A percentile compares a stretch with the other conserved stretches of the same genome.
Conservation (phyloP, 1,140 invertebrate species). For the Copidosoma floridanum region DNA sequence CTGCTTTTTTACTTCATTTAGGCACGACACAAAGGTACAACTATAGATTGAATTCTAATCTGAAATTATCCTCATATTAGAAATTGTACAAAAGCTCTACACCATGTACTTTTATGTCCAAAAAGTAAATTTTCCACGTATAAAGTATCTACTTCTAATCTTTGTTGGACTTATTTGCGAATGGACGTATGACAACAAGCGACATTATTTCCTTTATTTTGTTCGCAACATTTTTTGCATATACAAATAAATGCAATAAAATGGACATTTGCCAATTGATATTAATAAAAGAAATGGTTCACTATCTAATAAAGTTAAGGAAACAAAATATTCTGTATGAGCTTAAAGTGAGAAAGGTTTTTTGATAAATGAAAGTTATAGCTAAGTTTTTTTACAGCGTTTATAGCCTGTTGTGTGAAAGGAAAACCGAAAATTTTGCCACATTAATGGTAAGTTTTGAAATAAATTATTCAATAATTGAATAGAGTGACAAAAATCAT, state of each 20-base stretch:
- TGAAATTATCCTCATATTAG: constrained; percentile 19
- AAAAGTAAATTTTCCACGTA: constrained; percentile 16
- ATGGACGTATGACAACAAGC: not conserved
- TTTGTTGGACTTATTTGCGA: not conserved
- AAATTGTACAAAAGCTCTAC: constrained; percentile 15
- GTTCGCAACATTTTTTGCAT: constrained; percentile 7
- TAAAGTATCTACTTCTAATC: constrained; percentile 1
- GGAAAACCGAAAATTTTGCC: no score
- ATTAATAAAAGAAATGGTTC: constrained; percentile 39
- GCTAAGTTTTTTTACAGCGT: constrained; percentile 46
- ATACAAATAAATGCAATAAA: constrained; percentile 25
- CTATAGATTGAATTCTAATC: no score
- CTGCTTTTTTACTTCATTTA: no score
- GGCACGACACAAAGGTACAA: no score
- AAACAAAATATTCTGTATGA: no score
- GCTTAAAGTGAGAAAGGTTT: constrained; percentile 30
- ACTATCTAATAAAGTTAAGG: no score
- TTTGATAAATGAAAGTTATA: no score
- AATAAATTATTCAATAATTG: constrained; percentile 17
- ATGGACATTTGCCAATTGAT: constrained; percentile 47
- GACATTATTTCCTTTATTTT: constrained; percentile 2
- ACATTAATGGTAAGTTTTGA: no score
- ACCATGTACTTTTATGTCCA: constrained; percentile 9
- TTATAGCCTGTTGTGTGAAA: not conserved
- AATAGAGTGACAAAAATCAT: constrained; percentile 16